Evolutionary conservation across 1,140 invertebrate genomes (phyloP), one percentile per base, ranked within the genome.

Genomic region (Sogatella furcifera): DNA sequence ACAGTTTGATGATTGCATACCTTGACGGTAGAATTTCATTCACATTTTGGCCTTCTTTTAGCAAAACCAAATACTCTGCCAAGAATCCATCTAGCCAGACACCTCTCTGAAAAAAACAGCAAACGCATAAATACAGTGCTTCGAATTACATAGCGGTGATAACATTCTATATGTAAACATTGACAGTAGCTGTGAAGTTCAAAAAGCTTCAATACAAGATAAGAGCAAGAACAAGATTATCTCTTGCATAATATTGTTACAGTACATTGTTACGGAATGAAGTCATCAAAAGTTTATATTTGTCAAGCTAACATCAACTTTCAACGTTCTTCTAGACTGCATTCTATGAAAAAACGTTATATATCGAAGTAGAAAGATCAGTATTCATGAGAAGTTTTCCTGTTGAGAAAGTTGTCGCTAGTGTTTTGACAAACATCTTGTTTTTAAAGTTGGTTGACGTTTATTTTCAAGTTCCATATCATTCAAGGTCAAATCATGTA

Each of bases 51-150:
- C 80, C 81, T 62, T 83, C 77, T 66, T 81, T 79, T 52, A 82
- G 68, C 59, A 79, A 76, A 17, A 77, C 73, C 15, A 85, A 71
- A 61, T 83, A 78, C 71, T 84, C 82, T 19, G 80, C 80, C 49
- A 85, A 71, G 70, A 84, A 83, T 65, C 82, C 69, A 70, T 85
- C 82, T 62, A 84, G 70, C 81, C 81, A 84, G 42, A 75, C 77
- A 43, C 78, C 81, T 78, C 82, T 83, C 83, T 85, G 72, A 55
- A 78, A 62, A 66, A 31, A 14, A 52, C 13, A 59, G 11, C 42
- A 15, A 44, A 15, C n/a, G 4, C 6, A 15, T 34, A 5, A 15
- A 24, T 14, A n/a, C n/a, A n/a, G n/a, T n/a, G 8, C 8, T 11
- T 42, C 15, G 15, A 11, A 55, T 22, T 2, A 17, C 28, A 17